Evolutionary conservation across 2,113 vertebrate genomes (phyloP), one percentile per base, ranked within the genome.

Genomic region (Pomatostomus ruficeps): DNA sequence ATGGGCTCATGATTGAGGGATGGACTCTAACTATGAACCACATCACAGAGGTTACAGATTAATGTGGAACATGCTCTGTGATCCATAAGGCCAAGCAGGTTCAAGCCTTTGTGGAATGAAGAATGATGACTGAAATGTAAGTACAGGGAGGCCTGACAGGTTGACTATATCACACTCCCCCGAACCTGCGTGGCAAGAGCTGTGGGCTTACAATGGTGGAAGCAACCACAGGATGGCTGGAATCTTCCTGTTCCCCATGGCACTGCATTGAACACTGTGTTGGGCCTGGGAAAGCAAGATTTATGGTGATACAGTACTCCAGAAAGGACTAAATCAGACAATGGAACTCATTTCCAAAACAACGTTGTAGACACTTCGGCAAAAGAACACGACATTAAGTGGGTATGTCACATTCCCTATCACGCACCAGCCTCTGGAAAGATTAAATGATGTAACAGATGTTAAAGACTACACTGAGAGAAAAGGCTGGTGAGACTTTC

Each of bases 331-430:
- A 17, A 49, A 14, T 51, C 11, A 36, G 26, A 43, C 6, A 31
- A 18, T 14, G 22, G 11, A 58, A 58, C 17, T 17, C 7, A 25
- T 31, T 58, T 58, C 31, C 0, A 0, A 49, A 75, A 35, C 43
- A 59, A 36, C 14, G 4, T 22, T 36, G 7, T 14, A 58, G 36
- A 33, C 9, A 31, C 52, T 15, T 59, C 22, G 18, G 22, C 9
- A 9, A 36, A 29, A 36, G 18, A 43, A 7, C 18, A 19, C 7
- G 11, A 6, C 7, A 5, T 19, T 33, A 11, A 5, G 22, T 25
- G 25, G 16, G 42, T 26, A 5, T 25, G 31, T 58, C 51, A 35
- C 8, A 40, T 62, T 78, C 24, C 6, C 13, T 40, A 2, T 40
- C 1, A 0, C 35, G 24, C 29, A 55, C 11, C n/a, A 71, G 16